Evolutionary conservation across 2,888 invertebrate species (phyloP), one percentile per base, ranked within the genome.

Genomic region (Caenorhabditis angaria): DNA sequence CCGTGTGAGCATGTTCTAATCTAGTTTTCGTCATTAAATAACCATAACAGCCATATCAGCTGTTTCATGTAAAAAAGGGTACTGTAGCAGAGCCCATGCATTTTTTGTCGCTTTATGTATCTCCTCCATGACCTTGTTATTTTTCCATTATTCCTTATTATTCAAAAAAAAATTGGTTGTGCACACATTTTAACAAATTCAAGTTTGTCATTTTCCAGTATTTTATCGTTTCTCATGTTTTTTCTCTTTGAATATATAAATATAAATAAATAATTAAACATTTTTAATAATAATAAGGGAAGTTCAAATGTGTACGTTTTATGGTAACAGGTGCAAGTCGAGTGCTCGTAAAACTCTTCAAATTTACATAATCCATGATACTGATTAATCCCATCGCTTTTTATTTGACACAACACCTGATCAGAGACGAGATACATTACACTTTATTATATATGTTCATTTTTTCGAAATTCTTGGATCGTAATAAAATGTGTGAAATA

Each of bases 331-430:
- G 73, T 73, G 73, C 73, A 69, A 64, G 59, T 65, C 51, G 62
- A 68, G 68, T 62, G 65, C 65, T 64, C 68, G 60, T 68, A 73
- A 73, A 68, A 73, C 73, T 73, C 73, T 73, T 73, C 62, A 73
- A 35, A 73, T 73, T 69, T 73, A 62, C 73, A 73, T 69, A 69
- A 65, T 61, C 51, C 62, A 47, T n/a, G 55, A 56, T 70, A 61
- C 50, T 32, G 27, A 50, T 57, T 22, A 54, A 54, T 29, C 47
- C 27, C 51, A 48, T 50, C 22, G 22, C 24, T 50, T 20, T 35
- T 4, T 50, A 50, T 24, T 24, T 50, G 50, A 24, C 22, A 50
- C 50, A 50, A 50, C 22, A 50, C 22, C 50, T 24, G 24, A 50
- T 50, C 35, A 35, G 14, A 35, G n/a, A n/a, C n/a, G 41, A 14